A percentile compares a stretch with the other conserved stretches of the same genome.
phyloP scores from a whole-genome alignment of 2,888 invertebrate genomes.

The Diaperis boleti region DNA sequence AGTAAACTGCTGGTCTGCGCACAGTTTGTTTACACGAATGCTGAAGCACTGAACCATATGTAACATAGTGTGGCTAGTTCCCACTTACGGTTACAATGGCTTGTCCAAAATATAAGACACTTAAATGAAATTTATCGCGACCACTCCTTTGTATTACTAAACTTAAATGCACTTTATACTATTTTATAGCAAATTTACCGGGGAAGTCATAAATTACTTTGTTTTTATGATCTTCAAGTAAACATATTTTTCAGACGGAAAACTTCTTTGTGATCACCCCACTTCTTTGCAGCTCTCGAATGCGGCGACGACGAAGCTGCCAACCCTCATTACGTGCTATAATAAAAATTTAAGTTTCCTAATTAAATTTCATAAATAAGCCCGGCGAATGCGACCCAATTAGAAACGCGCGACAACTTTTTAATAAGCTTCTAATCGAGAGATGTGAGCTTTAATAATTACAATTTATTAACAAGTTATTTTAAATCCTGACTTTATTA shows the following conservation, averaged over 20 bases:
- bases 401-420: conserved; percentile 1
- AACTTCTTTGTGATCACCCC: conserved; percentile 28
- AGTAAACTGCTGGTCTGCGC: conserved; percentile 61
- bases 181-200: conserved; percentile 52
- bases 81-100: conserved; percentile 53
- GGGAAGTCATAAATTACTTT: conserved; percentile 42
- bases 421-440: conserved; percentile 10
- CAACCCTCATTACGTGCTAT: conserved; percentile 15
- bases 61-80: conserved; percentile 54
- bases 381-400: conserved; percentile 6
- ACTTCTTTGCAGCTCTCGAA: background rate
- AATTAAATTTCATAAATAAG: conserved; percentile 28
- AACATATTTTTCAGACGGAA: conserved; percentile 42
- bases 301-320: background rate
- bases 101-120: conserved; percentile 56
- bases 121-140: conserved; percentile 54
- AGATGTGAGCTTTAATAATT: background rate
- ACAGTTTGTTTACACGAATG: conserved; percentile 63
- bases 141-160: conserved; percentile 55
- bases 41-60: conserved; percentile 57
- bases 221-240: conserved; percentile 41
- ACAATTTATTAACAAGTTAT: background rate
- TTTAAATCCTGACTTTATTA: background rate
- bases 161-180: conserved; percentile 53
- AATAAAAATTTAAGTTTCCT: conserved; percentile 28